Base-by-base conservation (phyloP, 2,797 vertebrate species). In the Mus minutoides region DNA sequence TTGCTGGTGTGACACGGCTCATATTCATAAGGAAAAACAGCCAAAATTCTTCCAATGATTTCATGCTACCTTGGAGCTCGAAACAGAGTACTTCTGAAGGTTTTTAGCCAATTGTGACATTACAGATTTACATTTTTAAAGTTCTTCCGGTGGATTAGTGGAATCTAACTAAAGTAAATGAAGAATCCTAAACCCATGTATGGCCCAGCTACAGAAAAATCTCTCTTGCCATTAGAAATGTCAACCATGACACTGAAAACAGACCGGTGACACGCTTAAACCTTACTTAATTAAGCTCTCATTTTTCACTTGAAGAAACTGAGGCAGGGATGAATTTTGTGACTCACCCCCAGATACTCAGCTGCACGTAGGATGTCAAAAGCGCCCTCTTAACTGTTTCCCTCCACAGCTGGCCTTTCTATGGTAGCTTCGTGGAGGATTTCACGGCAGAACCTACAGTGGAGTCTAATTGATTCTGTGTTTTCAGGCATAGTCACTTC, bases 301-400 rank as follows among this genome's bases (percentile, higher is more conserved):
- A 13, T 54, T 82, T 86, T 85, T 93, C 43, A 34, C 40, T 29
- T 71, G 21, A 62, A 78, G 62, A 97, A 90, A 90, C 56, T 37
- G 60, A 92, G 40, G 54, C 85, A 54, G 11, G 26, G 16, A 73
- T 58, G 43, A 54, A 40, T 79, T 82, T 29, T 37, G 3, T n/a
- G 79, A 54, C 54, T 67, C 31, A 3, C 37, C 12, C 49, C 76
- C 56, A 14, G 19, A 78, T 46, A 43, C 58, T 40, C 46, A 64
- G 7, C 46, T 89, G 1, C 14, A 3, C n/a, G 6, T n/a, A 34
- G 1, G 49, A 58, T 46, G 71, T 34, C 10, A 10, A 62, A 89
- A 58, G 58, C 10, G 7, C 3, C 0, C 14, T 82, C 84, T 43
- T 56, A 49, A 43, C 54, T 37, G 22, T 46, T 79, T 77, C 62